phyloP scores from a whole-genome alignment of 2,888 invertebrate species.

The Hydriomena furcata region DNA sequence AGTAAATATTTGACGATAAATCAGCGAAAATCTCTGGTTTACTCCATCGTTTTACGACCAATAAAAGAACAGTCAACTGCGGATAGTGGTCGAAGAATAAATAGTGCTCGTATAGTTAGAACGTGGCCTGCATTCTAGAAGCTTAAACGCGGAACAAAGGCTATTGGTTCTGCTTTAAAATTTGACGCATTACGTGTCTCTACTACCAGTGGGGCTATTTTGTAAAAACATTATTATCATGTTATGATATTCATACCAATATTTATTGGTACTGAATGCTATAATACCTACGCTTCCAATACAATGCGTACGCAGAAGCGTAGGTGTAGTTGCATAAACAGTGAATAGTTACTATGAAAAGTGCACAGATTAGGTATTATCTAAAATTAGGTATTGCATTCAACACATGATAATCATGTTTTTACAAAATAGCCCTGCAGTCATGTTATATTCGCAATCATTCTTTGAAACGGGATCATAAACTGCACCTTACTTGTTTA shows the following conservation, averaged over 20 bases:
- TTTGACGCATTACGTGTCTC: constrained; percentile 59
- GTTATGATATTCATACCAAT: too few relatives aligned
- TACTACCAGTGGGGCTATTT: too few relatives aligned
- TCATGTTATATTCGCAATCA: constrained; percentile 37
- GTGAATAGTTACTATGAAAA: too few relatives aligned
- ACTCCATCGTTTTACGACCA: constrained; percentile 72
- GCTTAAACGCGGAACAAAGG: constrained; percentile 54
- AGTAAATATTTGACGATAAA: constrained; percentile 79
- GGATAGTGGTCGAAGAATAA: constrained; percentile 69
- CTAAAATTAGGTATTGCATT: too few relatives aligned
- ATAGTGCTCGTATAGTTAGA: constrained; percentile 52
- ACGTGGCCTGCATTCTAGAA: constrained; percentile 68
- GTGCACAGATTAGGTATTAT: too few relatives aligned
- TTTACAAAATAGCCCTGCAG: too few relatives aligned
- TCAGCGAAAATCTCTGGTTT: constrained; percentile 74
- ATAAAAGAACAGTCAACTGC: constrained; percentile 80
- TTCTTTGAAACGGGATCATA: constrained; percentile 52
- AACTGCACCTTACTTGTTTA: constrained; percentile 39
- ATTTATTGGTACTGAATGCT: too few relatives aligned
- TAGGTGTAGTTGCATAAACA: too few relatives aligned
- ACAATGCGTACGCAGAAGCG: too few relatives aligned
- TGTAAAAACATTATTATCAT: too few relatives aligned
- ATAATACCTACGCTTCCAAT: too few relatives aligned
- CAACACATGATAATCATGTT: too few relatives aligned
- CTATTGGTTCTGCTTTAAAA: constrained; percentile 58